phyloP scores from a whole-genome alignment of 2,888 invertebrate genomes.

The Steinernema scapterisci region DNA sequence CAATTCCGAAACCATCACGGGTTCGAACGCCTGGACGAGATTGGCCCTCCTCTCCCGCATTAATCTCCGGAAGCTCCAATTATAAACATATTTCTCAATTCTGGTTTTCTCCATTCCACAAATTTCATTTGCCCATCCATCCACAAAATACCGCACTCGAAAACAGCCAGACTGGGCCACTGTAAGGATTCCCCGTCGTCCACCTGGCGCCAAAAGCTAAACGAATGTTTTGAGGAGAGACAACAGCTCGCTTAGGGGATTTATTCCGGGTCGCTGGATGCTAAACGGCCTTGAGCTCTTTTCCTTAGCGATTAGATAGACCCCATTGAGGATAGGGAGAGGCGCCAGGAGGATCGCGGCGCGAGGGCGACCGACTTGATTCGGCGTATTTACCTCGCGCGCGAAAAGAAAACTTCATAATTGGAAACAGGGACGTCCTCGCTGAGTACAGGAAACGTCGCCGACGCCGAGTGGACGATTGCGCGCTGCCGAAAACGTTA shows the following conservation, averaged over 20 bases:
- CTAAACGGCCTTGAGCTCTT: constrained; percentile 28
- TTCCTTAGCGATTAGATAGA: constrained; percentile 27
- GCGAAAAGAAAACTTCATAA: constrained; percentile 30
- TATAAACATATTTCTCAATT: neutral
- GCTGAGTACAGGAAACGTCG: neutral
- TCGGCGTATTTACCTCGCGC: constrained; percentile 30
- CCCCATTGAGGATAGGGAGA: constrained; percentile 24
- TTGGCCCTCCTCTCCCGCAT: too few species aligned
- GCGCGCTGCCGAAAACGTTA: constrained; percentile 14
- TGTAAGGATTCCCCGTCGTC: neutral
- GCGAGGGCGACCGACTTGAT: neutral
- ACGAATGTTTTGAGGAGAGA: constrained; percentile 1
- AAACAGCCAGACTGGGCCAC: neutral
- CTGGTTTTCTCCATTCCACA: neutral
- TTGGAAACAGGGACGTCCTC: constrained; percentile 5
- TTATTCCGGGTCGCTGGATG: constrained; percentile 27
- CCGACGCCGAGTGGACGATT: neutral
- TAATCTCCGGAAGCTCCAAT: neutral
- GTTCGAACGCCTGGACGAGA: neutral
- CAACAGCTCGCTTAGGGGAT: constrained; percentile 24
- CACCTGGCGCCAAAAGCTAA: neutral
- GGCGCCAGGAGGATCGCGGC: constrained; percentile 23
- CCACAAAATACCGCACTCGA: neutral
- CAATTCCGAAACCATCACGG: neutral
- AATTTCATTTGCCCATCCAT: neutral